A percentile compares a stretch with the other conserved stretches of the same genome.
Conservation (phyloP, 2,797 vertebrate genomes). For the Taeniopygia guttata region DNA sequence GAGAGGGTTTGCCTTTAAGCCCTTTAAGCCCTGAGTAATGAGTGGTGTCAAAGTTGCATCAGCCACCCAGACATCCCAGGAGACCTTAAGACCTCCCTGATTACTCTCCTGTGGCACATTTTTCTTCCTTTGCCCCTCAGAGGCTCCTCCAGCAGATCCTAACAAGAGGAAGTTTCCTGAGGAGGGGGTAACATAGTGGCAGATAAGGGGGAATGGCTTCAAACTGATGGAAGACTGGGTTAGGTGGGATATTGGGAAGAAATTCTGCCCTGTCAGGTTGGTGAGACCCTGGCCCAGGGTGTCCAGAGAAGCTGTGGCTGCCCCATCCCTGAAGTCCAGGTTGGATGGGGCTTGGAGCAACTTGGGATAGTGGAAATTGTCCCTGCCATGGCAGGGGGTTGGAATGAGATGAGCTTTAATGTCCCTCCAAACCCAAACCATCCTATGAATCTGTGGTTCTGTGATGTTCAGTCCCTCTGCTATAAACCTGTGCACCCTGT, state of each 20-base stretch:
- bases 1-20: not conserved
- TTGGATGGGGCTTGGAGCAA: accelerated
- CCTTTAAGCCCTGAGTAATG: not conserved
- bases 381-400: not conserved
- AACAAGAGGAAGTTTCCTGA: not conserved
- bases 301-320: not conserved
- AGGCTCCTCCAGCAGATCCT: not conserved
- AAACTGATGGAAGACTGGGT: no score
- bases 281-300: accelerated
- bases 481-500: not conserved
- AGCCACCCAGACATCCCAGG: not conserved
- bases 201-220: not conserved
- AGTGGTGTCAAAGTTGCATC: not conserved
- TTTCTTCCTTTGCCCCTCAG: not conserved
- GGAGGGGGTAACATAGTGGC: not conserved
- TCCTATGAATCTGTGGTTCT: not conserved
- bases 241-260: not conserved
- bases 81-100: not conserved
- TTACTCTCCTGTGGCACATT: not conserved
- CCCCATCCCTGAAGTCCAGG: not conserved
- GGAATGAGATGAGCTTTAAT: not conserved
- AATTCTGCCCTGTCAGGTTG: not conserved
- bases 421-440: not conserved
- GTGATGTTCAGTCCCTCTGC: not conserved
- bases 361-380: not conserved